Evolutionary conservation across 2,888 invertebrate genomes (phyloP).

Genomic region (Gastracanthus pulcherrimus): DNA sequence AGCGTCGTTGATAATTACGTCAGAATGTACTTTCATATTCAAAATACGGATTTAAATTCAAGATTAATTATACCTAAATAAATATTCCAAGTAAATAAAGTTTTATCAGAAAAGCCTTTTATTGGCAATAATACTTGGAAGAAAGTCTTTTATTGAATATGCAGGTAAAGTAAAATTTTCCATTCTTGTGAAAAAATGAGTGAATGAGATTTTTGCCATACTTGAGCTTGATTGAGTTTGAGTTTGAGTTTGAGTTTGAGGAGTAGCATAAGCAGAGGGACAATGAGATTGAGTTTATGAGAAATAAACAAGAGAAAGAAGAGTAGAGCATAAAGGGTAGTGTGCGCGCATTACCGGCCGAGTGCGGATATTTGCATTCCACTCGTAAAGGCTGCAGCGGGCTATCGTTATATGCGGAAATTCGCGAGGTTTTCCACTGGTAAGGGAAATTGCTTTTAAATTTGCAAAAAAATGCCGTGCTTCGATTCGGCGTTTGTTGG

Average conservation of each 20-base stretch:
- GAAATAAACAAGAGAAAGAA: not conserved
- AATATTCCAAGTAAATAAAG: not conserved
- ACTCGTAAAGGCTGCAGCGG: conserved; percentile 65
- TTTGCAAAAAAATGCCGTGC: conserved; percentile 38
- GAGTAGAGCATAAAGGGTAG: not conserved
- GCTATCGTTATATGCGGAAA: conserved; percentile 37
- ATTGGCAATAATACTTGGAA: not conserved
- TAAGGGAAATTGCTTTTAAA: conserved; percentile 34
- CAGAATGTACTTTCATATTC: not conserved
- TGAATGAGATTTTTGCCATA: not conserved
- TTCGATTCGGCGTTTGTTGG: not conserved
- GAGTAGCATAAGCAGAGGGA: no score
- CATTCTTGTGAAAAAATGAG: not conserved
- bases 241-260: no score
- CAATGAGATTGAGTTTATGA: no score
- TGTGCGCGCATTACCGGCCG: conserved; percentile 72
- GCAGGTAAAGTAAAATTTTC: not conserved
- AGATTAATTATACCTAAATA: not conserved
- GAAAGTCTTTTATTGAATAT: not conserved
- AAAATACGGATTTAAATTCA: not conserved
- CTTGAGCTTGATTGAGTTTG: no score
- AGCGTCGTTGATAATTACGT: not conserved
- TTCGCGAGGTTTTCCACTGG: not conserved
- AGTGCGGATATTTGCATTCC: conserved; percentile 76
- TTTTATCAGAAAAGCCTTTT: not conserved